A percentile compares a stretch with the other conserved stretches of the same genome.
Evolutionary conservation across 1,140 invertebrate species (phyloP).

Genomic region (Papilio polytes): DNA sequence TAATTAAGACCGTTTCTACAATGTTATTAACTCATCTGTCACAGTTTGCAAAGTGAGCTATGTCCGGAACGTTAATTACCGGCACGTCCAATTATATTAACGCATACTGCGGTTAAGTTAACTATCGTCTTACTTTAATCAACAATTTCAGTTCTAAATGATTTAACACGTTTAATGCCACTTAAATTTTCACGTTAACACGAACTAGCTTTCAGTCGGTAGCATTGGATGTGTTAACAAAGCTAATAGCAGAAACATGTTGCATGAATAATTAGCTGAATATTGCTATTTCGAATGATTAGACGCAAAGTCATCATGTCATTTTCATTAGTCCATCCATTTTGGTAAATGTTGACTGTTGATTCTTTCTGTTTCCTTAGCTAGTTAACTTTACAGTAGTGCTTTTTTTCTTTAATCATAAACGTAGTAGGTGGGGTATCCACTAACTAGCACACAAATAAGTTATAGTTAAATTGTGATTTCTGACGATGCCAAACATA

Average conservation of each 20-base stretch:
- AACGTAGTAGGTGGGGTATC: not conserved
- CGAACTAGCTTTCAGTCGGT: not conserved
- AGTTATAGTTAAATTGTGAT: too few species aligned
- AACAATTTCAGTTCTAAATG: not conserved
- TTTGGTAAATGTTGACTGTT: too few species aligned
- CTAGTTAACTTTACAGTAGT: too few species aligned
- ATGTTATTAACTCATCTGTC: constrained; percentile 22
- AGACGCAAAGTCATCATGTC: not conserved
- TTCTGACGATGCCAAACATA: not conserved
- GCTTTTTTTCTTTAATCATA: not conserved
- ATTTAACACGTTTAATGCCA: not conserved
- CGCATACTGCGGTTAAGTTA: not conserved
- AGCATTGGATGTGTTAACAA: not conserved
- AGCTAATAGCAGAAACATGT: not conserved
- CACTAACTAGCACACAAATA: too few species aligned
- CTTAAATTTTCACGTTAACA: not conserved
- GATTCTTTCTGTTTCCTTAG: not conserved
- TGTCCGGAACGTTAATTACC: constrained; percentile 13
- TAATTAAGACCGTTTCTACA: constrained; percentile 20
- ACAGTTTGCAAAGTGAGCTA: constrained; percentile 22
- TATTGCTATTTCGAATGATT: not conserved
- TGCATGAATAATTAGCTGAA: not conserved
- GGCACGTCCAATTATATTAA: constrained; percentile 18
- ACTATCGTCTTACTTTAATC: not conserved
- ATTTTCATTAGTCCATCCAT: not conserved